Percentiles rank a stretch among this genome's conserved stretches.
Conservation (phyloP, 2,113 vertebrate species). For the Desmodus rotundus region DNA sequence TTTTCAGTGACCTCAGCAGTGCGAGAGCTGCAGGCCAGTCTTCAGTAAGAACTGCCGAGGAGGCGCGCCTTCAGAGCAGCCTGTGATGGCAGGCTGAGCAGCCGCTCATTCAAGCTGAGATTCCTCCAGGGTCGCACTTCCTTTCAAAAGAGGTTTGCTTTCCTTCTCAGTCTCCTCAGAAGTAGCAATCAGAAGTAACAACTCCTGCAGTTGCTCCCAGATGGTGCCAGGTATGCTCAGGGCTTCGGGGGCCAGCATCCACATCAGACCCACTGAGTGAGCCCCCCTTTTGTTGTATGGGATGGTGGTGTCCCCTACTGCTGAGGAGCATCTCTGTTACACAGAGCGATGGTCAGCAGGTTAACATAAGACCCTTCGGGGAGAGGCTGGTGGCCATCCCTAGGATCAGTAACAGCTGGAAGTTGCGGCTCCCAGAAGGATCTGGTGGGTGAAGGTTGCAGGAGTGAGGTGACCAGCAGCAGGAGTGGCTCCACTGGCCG, state of each 20-base stretch:
- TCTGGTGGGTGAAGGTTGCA: neutral
- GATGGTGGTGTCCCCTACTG: fast-evolving
- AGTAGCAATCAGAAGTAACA: neutral
- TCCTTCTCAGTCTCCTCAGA: neutral
- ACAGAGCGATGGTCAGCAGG: neutral
- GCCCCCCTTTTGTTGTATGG: neutral
- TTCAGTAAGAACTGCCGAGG: neutral
- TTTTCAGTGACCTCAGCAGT: neutral
- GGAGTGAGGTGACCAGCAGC: too few relatives aligned
- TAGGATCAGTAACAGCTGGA: neutral
- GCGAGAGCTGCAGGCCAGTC: neutral
- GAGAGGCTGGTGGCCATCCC: neutral
- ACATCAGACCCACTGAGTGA: neutral
- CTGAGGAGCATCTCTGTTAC: neutral
- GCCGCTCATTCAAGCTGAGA: neutral
- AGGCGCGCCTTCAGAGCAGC: neutral
- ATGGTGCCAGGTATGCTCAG: fast-evolving
- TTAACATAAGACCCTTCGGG: neutral
- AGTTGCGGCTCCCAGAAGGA: too few relatives aligned
- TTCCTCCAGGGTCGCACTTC: neutral
- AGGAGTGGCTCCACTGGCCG: neutral
- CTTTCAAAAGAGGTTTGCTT: neutral
- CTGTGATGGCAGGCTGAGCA: too few relatives aligned
- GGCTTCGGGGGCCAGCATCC: neutral
- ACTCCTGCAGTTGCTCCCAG: neutral